These are phyloP conservation scores for Brienomyrus longianalis DNA, from an alignment of 2,113 vertebrate species.

Conservation along the genomic window DNA sequence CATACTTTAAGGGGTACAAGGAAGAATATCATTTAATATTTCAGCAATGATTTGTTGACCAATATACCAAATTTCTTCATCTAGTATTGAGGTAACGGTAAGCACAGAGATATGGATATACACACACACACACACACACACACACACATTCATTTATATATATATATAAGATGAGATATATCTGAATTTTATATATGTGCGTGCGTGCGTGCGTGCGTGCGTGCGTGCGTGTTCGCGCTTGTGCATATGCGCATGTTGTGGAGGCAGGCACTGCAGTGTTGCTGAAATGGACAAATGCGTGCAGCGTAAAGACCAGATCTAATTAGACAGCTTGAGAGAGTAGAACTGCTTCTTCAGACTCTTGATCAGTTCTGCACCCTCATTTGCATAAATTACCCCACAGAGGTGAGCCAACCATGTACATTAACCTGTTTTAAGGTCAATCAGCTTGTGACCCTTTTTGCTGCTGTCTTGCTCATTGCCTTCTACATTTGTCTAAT, in stretches of 20 bases:
- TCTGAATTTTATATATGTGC: too few species aligned
- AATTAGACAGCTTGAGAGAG: slow-evolving; percentile 62
- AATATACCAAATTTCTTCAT: not conserved
- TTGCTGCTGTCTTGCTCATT: slow-evolving; percentile 19
- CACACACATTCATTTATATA: too few species aligned
- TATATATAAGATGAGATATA: too few species aligned
- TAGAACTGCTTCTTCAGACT: slow-evolving; percentile 48
- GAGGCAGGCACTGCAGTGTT: slow-evolving; percentile 16
- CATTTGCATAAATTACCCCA: slow-evolving; percentile 64
- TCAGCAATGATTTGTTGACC: not conserved
- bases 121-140: too few species aligned
- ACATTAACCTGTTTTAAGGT: slow-evolving; percentile 51
- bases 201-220: too few species aligned
- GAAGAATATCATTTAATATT: not conserved
- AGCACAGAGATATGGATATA: too few species aligned
- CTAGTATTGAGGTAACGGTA: slow-evolving; percentile 22
- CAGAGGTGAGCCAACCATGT: slow-evolving; percentile 45
- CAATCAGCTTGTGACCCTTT: slow-evolving; percentile 32
- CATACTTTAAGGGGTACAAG: not conserved
- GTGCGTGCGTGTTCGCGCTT: too few species aligned
- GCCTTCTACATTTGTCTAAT: slow-evolving; percentile 20
- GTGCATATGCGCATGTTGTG: not conserved
- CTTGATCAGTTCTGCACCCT: slow-evolving; percentile 53
- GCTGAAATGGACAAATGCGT: slow-evolving; percentile 44
- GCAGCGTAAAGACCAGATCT: slow-evolving; percentile 54